Percentiles rank a stretch among this genome's conserved stretches.
These are phyloP conservation scores for Oedothorax gibbosus DNA, from an alignment of 1,140 invertebrate species.

Conservation along the genomic window DNA sequence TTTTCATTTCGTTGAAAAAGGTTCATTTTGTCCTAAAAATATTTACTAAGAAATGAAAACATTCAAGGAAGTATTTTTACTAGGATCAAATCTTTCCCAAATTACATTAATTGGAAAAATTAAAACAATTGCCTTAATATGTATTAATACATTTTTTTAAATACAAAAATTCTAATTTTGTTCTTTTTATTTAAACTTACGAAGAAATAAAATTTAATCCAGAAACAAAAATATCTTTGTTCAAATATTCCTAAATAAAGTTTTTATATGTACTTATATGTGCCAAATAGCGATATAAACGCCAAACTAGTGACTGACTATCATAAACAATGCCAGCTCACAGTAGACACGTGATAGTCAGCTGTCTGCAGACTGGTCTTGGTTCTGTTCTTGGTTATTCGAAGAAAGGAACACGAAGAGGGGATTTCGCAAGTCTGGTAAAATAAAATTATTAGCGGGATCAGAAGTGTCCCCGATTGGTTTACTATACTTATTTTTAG, in stretches of 20 bases:
- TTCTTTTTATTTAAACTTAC: no score
- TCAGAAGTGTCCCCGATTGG: no score
- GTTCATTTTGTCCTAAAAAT: not conserved
- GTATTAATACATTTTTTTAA: not conserved
- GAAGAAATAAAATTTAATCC: no score
- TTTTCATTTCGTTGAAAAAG: not conserved
- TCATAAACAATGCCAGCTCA: not conserved
- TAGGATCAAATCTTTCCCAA: not conserved
- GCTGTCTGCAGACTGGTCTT: not conserved
- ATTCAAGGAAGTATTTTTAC: not conserved
- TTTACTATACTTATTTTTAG: no score
- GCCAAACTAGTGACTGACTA: not conserved
- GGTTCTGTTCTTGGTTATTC: not conserved
- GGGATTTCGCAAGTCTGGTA: no score
- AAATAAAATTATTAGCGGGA: no score
- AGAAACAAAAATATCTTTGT: not conserved
- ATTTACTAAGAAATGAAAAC: not conserved
- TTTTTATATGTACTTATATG: not conserved
- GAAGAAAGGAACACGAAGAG: not conserved
- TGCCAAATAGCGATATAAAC: not conserved
- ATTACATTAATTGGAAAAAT: not conserved
- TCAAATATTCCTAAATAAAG: not conserved
- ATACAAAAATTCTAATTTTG: not conserved
- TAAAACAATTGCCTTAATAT: not conserved
- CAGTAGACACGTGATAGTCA: constrained; percentile 20